Evolutionary conservation across 1,140 invertebrate genomes (phyloP).

Genomic region (Brachionus asplanchnoidis): DNA sequence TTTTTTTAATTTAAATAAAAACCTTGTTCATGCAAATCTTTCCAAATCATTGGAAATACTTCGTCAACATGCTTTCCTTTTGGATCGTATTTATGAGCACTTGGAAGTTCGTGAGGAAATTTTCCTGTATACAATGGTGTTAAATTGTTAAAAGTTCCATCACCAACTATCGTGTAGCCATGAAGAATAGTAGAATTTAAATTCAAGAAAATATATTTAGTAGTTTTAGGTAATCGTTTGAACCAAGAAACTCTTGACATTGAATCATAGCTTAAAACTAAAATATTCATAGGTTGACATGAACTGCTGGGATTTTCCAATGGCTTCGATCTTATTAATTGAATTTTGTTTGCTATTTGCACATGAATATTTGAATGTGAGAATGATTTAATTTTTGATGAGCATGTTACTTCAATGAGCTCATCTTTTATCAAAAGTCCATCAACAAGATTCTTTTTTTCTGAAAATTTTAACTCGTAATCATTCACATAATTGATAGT

Average conservation of each 20-base stretch:
- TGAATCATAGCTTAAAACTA: neutral
- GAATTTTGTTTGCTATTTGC: neutral
- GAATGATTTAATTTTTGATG: neutral
- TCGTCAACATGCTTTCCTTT: neutral
- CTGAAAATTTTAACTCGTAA: neutral
- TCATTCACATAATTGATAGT: neutral
- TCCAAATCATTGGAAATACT: neutral
- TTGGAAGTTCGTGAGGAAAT: neutral
- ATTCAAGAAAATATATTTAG: neutral
- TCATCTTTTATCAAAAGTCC: neutral
- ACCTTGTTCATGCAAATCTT: neutral
- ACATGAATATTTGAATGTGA: neutral
- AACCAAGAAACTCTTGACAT: neutral
- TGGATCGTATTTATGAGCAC: neutral
- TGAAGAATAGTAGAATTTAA: neutral
- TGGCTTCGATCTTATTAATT: neutral
- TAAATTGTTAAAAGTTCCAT: neutral
- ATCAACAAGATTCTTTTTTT: neutral
- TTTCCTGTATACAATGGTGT: neutral
- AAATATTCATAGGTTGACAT: neutral
- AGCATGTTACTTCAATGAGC: neutral
- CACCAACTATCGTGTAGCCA: neutral
- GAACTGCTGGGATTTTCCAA: neutral
- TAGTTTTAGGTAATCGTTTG: neutral
- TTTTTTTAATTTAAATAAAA: too few relatives aligned